These are phyloP conservation scores for Lomographa bimaculata DNA, from an alignment of 2,888 invertebrate species.

Conservation along the genomic window DNA sequence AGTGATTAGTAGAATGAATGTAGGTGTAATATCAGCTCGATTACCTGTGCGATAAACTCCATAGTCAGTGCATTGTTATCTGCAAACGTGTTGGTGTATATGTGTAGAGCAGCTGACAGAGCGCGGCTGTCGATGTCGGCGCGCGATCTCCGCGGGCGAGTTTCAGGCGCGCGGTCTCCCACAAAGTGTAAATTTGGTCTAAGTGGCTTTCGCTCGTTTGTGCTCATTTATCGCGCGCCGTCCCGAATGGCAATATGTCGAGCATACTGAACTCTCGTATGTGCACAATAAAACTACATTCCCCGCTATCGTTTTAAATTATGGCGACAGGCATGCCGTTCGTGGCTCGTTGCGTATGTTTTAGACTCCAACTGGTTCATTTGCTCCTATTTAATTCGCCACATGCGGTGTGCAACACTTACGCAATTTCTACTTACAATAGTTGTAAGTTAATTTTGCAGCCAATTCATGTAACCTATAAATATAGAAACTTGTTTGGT, in stretches of 20 bases:
- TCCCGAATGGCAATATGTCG: slow-evolving; percentile 66
- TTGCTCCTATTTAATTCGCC: slow-evolving; percentile 75
- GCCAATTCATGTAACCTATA: slow-evolving; percentile 9
- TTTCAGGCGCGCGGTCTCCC: slow-evolving; percentile 74
- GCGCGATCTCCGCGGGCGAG: slow-evolving; percentile 47
- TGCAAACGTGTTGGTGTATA: slow-evolving; percentile 35
- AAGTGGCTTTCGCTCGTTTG: slow-evolving; percentile 80
- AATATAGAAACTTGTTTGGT: slow-evolving; percentile 6
- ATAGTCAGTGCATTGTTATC: slow-evolving; percentile 25
- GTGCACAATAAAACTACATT: slow-evolving; percentile 72
- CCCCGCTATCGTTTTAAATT: slow-evolving; percentile 71
- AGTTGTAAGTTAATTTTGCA: slow-evolving; percentile 31
- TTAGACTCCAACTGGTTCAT: slow-evolving; percentile 71
- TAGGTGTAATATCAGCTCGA: slow-evolving; percentile 17
- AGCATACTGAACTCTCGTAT: slow-evolving; percentile 63
- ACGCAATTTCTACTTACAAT: slow-evolving; percentile 74
- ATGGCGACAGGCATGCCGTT: slow-evolving; percentile 68
- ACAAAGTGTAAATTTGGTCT: slow-evolving; percentile 82
- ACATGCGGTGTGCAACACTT: slow-evolving; percentile 70
- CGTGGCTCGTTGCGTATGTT: slow-evolving; percentile 65
- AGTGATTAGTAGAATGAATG: slow-evolving; percentile 37
- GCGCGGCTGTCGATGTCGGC: slow-evolving; percentile 32
- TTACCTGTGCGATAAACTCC: slow-evolving; percentile 15
- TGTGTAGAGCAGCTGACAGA: slow-evolving; percentile 70
- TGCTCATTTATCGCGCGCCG: slow-evolving; percentile 72